Evolutionary conservation across 2,797 vertebrate genomes (phyloP).

Genomic region (Huso huso): DNA sequence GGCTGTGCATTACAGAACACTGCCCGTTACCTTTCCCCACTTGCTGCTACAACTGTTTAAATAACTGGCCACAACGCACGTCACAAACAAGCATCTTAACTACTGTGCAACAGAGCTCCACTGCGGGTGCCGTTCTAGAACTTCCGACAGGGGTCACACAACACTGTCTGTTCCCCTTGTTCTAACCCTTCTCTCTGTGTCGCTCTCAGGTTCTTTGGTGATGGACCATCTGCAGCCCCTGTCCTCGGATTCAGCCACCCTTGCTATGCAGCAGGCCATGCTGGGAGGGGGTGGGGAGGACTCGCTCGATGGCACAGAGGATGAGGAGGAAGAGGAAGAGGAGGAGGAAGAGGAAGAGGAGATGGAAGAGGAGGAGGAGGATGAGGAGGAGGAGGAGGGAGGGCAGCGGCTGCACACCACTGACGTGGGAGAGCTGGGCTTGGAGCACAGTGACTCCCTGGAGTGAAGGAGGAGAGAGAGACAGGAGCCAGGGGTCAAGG

Average conservation of each 20-base stretch:
- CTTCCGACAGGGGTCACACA: too few relatives aligned
- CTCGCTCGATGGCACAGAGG: slow-evolving; percentile 88
- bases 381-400: slow-evolving; percentile 64
- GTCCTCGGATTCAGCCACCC: slow-evolving; percentile 86
- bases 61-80: too few relatives aligned
- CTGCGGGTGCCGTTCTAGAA: too few relatives aligned
- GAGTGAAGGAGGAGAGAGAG: slow-evolving; percentile 49
- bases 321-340: slow-evolving; percentile 78
- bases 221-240: slow-evolving; percentile 89
- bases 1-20: too few relatives aligned
- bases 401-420: slow-evolving; percentile 64
- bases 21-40: too few relatives aligned
- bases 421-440: slow-evolving; percentile 66
- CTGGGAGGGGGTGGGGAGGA: slow-evolving; percentile 81
- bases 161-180: neutral
- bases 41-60: too few relatives aligned
- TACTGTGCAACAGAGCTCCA: too few relatives aligned
- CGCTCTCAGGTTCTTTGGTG: slow-evolving; percentile 66
- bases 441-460: slow-evolving; percentile 86
- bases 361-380: slow-evolving; percentile 63
- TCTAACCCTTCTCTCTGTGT: neutral
- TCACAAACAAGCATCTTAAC: too few relatives aligned
- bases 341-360: slow-evolving; percentile 74
- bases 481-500: slow-evolving; percentile 22
- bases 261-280: slow-evolving; percentile 97